Base-by-base conservation (phyloP, 2,113 vertebrate genomes). In the Alethe castanea region DNA sequence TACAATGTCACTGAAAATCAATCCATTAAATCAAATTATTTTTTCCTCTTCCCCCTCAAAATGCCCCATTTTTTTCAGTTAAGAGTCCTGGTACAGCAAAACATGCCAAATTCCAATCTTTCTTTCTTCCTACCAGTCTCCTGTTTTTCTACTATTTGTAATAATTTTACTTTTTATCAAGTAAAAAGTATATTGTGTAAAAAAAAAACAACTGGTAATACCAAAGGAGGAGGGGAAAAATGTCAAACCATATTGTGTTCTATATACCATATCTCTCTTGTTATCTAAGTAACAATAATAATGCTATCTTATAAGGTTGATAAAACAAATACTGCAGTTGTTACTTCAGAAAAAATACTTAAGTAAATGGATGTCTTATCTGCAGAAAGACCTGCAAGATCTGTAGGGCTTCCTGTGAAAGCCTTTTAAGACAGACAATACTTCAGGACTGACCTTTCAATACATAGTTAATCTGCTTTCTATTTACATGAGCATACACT, bases 291-390 rank as follows among this genome's bases (percentile, higher is more conserved):
- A 94, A 83, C 40, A 93, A 81, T 78, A 84, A 92, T 35, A 80
- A 42, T 12, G 31, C 20, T 94, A 56, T 93, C 88, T 93, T 88
- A 47, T 36, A 81, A 62, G 26, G 72, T 14, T 4, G 6, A 78
- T 71, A 81, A 78, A 92, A 44, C 48, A 92, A 94, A 60, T 64
- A 88, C 19, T 81, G 65, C 31, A 52, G 83, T 60, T 73, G 72
- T 67, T 67, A 70, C 40, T 91, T 91, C 2, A 3, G 88, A 78
- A 94, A 84, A 93, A 90, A 48, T 44, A 78, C 54, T 86, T 81
- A 84, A 86, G 77, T 56, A 94, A 94, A 96, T 60, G 40, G 70
- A 66, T 73, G 18, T 33, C 92, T 95, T 91, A 92, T 86, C 83
- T 89, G 48, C 24, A 78, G 40, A 89, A 83, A 67, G 47, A 66